These are phyloP conservation scores for Passer montanus DNA, from an alignment of 2,113 vertebrate species.

Conservation along the genomic window DNA sequence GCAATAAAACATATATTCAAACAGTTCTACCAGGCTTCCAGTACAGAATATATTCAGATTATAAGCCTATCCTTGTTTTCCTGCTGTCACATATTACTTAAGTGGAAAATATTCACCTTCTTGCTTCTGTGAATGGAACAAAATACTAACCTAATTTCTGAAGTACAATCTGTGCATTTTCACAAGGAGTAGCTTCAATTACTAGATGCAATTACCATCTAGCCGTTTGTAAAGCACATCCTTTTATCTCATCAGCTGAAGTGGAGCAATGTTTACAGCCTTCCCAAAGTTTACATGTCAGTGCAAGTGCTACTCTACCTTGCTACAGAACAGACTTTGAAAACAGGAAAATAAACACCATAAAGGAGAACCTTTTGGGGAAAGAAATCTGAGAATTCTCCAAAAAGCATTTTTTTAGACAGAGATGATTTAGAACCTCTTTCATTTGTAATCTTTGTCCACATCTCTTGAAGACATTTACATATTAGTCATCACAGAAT, in stretches of 20 bases:
- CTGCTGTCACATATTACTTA: not conserved
- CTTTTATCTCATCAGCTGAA: constrained; percentile 14
- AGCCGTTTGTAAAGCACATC: not conserved
- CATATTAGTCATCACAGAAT: not conserved
- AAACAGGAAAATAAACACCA: not conserved
- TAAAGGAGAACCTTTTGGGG: not conserved
- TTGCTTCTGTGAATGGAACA: not conserved
- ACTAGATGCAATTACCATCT: not conserved
- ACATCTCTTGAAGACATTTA: not conserved
- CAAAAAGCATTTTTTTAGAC: not conserved
- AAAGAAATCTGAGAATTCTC: not conserved
- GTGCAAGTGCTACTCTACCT: not conserved
- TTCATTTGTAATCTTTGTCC: not conserved
- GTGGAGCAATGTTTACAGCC: not conserved
- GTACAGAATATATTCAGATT: not conserved
- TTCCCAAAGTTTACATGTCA: not conserved
- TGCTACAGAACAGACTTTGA: not conserved
- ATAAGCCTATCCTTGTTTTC: not conserved
- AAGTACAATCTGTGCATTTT: not conserved
- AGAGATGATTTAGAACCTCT: not conserved
- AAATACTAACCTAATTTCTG: not conserved
- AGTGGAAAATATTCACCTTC: not conserved
- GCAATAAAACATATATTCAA: not conserved
- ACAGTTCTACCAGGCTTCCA: not conserved
- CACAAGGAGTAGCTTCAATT: not conserved